Conservation (phyloP, 2,888 invertebrate genomes). For the Trachelus stipa region DNA sequence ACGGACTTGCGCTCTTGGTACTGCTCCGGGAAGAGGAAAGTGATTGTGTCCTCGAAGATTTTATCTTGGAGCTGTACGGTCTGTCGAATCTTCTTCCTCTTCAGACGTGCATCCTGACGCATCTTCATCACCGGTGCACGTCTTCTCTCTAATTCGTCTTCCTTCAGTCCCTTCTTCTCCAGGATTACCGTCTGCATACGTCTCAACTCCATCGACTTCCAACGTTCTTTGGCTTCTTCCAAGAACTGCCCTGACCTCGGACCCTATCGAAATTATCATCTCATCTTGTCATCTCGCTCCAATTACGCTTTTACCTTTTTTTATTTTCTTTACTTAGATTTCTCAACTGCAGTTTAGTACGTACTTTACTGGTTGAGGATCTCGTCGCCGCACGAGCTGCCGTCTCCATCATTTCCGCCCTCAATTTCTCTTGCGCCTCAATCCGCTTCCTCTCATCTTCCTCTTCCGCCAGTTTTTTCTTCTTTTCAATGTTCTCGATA, state of each 20-base stretch:
- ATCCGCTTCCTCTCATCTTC: constrained; percentile 69
- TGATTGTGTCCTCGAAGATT: constrained; percentile 76
- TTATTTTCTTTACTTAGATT: constrained; percentile 10
- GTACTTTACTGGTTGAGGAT: constrained; percentile 5
- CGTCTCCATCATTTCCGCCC: constrained; percentile 63
- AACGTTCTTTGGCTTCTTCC: constrained; percentile 69
- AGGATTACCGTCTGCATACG: constrained; percentile 75
- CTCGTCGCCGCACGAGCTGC: constrained; percentile 38
- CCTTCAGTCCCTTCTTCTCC: constrained; percentile 74
- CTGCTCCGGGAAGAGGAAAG: constrained; percentile 72
- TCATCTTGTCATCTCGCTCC: constrained; percentile 27
- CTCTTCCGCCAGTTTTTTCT: constrained; percentile 66
- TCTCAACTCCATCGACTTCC: constrained; percentile 75
- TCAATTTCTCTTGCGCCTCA: constrained; percentile 56
- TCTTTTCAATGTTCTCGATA: constrained; percentile 64
- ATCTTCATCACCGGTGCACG: constrained; percentile 73
- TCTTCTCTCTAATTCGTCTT: constrained; percentile 72
- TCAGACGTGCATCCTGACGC: constrained; percentile 71
- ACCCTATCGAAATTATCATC: constrained; percentile 42
- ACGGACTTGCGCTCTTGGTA: constrained; percentile 24
- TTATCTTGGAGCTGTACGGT: constrained; percentile 71
- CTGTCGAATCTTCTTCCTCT: constrained; percentile 71
- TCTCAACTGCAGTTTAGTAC: neutral
- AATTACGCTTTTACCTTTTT: constrained; percentile 21
- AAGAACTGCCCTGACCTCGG: constrained; percentile 44